These are phyloP conservation scores for Coelopa frigida DNA, from an alignment of 1,140 invertebrate genomes.

Conservation along the genomic window DNA sequence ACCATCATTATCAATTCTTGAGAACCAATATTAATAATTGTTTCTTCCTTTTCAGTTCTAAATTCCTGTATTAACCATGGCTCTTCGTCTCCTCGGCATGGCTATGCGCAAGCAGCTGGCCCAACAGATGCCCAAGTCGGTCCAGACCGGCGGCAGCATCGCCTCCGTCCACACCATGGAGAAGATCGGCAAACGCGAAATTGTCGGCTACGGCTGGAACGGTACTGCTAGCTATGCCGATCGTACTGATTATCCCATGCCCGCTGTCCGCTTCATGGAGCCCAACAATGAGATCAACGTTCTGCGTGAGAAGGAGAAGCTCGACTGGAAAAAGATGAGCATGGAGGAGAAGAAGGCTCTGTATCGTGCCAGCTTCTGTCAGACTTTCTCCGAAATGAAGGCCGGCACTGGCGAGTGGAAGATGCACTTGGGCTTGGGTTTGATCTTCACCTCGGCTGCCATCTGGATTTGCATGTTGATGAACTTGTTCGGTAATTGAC, in stretches of 20 bases:
- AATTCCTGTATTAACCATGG: slow-evolving; percentile 27
- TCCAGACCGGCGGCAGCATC: slow-evolving; percentile 31
- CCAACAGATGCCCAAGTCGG: slow-evolving; percentile 22
- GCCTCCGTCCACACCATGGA: slow-evolving; percentile 38
- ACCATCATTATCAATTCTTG: too few species aligned
- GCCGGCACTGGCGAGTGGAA: slow-evolving; percentile 90
- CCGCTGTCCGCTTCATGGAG: slow-evolving; percentile 81
- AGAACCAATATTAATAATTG: background rate
- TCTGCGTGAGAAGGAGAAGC: slow-evolving; percentile 85
- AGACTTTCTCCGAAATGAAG: slow-evolving; percentile 85
- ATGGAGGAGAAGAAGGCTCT: slow-evolving; percentile 88
- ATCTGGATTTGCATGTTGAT: slow-evolving; percentile 65
- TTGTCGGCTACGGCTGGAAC: slow-evolving; percentile 85
- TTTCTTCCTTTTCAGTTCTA: background rate
- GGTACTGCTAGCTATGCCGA: slow-evolving; percentile 76
- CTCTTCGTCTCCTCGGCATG: slow-evolving; percentile 34
- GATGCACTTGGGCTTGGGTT: slow-evolving; percentile 54
- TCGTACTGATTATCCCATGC: slow-evolving; percentile 67
- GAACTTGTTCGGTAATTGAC: slow-evolving; percentile 68
- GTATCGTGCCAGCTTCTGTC: slow-evolving; percentile 86
- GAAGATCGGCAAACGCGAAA: slow-evolving; percentile 75
- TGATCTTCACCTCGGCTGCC: slow-evolving; percentile 52
- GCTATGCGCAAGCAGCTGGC: slow-evolving; percentile 33
- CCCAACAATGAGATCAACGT: slow-evolving; percentile 55
- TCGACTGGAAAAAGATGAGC: slow-evolving; percentile 86